These are phyloP conservation scores for Grantiella picta DNA, from an alignment of 2,113 vertebrate species.

Conservation along the genomic window DNA sequence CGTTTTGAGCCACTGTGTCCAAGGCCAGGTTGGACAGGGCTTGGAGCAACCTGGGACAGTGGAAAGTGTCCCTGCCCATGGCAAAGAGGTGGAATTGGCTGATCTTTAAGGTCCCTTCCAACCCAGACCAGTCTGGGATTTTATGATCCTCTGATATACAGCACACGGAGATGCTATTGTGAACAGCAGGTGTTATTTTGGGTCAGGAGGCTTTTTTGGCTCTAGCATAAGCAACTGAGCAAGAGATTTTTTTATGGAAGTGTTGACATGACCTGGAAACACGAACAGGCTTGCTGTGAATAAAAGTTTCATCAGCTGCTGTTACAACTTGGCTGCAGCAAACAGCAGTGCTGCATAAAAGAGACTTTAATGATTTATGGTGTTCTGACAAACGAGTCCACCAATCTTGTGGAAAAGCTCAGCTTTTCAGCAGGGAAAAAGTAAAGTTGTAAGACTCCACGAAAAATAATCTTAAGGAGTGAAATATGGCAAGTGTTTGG, in stretches of 20 bases:
- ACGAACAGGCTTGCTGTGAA: background rate
- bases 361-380: slow-evolving; percentile 24
- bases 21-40: background rate
- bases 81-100: accelerated
- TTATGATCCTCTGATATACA: background rate
- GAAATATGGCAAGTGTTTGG: background rate
- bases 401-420: background rate
- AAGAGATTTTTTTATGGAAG: background rate
- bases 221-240: background rate
- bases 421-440: background rate
- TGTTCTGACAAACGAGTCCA: background rate
- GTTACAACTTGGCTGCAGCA: background rate
- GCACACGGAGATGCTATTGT: background rate
- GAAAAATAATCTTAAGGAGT: background rate
- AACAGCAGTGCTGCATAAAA: background rate
- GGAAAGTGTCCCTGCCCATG: background rate
- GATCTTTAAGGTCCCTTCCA: accelerated
- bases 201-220: background rate
- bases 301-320: slow-evolving; percentile 34
- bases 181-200: background rate
- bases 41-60: background rate
- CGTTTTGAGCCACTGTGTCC: background rate
- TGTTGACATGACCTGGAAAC: slow-evolving; percentile 28
- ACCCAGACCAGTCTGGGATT: background rate
- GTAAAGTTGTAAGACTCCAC: background rate